Evolutionary conservation across 2,888 invertebrate species (phyloP).

Genomic region (Hipparchia semele): DNA sequence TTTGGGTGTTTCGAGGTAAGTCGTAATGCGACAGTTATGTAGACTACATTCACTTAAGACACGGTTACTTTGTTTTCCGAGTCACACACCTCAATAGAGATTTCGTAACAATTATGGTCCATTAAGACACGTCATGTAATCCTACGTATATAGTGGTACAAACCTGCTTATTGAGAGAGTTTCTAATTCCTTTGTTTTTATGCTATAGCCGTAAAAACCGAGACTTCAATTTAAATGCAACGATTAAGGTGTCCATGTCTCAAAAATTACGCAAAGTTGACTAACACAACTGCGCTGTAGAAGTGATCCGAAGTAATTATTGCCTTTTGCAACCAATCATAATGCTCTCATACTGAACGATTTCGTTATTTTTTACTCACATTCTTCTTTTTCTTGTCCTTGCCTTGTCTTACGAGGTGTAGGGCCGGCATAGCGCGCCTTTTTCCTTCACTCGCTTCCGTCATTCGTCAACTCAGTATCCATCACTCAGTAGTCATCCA

Average conservation of each 20-base stretch:
- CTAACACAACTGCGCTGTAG: background rate
- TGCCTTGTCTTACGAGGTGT: too few species aligned
- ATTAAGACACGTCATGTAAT: conserved; percentile 31
- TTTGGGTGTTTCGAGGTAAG: background rate
- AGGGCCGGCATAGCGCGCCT: too few species aligned
- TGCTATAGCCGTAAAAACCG: background rate
- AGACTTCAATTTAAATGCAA: background rate
- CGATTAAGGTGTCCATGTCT: background rate
- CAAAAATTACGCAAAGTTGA: background rate
- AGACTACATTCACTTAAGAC: conserved; percentile 33
- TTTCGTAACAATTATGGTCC: conserved; percentile 35
- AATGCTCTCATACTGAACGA: background rate
- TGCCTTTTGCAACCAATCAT: background rate
- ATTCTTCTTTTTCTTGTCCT: too few species aligned
- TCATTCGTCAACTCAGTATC: too few species aligned
- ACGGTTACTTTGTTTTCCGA: conserved; percentile 33
- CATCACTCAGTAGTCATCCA: too few species aligned
- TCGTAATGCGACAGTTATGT: conserved; percentile 30
- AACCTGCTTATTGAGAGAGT: conserved; percentile 14
- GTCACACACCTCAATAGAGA: conserved; percentile 28
- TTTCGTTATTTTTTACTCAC: background rate
- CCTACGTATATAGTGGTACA: conserved; percentile 14
- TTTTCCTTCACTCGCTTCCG: too few species aligned
- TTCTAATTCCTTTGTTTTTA: conserved; percentile 7
- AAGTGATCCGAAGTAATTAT: background rate